phyloP scores from a whole-genome alignment of 2,888 invertebrate species.

The Hydroisotoma schaefferi region DNA sequence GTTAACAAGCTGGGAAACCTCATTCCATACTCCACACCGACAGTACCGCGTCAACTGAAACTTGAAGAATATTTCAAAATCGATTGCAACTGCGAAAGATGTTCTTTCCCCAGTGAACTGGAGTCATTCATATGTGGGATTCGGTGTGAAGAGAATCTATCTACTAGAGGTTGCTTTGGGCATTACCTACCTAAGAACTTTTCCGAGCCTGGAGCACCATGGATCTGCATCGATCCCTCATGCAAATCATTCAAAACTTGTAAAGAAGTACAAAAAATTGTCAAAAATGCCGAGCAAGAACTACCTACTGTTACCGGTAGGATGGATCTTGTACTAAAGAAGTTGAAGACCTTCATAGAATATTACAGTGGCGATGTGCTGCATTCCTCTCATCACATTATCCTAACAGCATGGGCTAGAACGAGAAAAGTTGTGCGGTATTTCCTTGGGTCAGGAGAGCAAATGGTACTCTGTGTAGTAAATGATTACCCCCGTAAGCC shows the following conservation, averaged over 20 bases:
- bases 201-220: not conserved
- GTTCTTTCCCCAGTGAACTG: conserved; percentile 16
- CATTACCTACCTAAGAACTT: conserved; percentile 12
- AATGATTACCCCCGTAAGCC: conserved; percentile 11
- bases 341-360: conserved; percentile 12
- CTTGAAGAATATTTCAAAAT: not conserved
- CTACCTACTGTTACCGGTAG: conserved; percentile 2
- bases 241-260: conserved; percentile 12
- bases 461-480: conserved; percentile 20
- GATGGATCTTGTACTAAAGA: conserved; percentile 7
- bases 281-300: conserved; percentile 16
- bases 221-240: conserved; percentile 8
- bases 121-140: conserved; percentile 17
- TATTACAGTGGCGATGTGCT: conserved; percentile 18
- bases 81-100: conserved; percentile 17
- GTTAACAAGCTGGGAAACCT: not conserved
- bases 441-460: conserved; percentile 18
- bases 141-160: conserved; percentile 10
- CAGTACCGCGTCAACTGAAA: conserved; percentile 11
- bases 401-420: conserved; percentile 8
- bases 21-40: conserved; percentile 14
- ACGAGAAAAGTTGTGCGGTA: conserved; percentile 4
- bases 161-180: conserved; percentile 7
- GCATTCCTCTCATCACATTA: conserved; percentile 13
- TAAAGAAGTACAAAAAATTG: conserved; percentile 6